Base-by-base conservation (phyloP, 2,797 vertebrate species). In the Austrolebias charrua region DNA sequence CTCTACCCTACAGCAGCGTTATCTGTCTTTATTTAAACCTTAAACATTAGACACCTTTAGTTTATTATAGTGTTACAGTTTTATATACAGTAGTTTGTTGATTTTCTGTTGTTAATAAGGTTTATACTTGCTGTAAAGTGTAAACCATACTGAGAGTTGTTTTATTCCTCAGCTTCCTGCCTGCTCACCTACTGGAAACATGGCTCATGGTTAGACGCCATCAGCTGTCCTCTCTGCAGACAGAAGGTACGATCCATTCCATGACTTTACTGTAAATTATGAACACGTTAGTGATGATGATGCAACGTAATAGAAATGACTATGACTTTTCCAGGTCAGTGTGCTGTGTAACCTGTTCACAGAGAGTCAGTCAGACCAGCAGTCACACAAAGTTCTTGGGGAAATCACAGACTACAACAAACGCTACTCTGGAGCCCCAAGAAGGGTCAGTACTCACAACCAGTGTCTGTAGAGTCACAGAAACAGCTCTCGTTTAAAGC, bases 191-290 rank as follows among this genome's bases (percentile, higher is more conserved):
- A 90, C 73, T 95, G 94, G 94, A 95, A 92, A 74, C 93, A 95
- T 0, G 91, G 92, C 16, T 86, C 92, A 24, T 94, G 92, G 91
- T 75, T 94, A 70, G 91, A 92, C 7, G 93, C 94, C 3, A 89
- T 95, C 86, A 94, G 76, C 79, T 95, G 94, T 66, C 94, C 95
- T 60, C 91, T 95, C 66, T 95, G 94, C 81, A 93, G 94, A 83
- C 93, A 95, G 80, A 94, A 95, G 92, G 95, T 95, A 86, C 2
- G 2, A 16, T 28, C 29, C 58, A 52, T 1, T 6, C 11, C 12
- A 42, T 18, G 29, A 10, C 33, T 50, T 52, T 24, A 29, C 3
- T 44, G 46, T 47, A 31, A 19, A 55, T 20, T 35, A 12, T 20
- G 46, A 61, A 46, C n/a, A 35, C 1, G 2, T 16, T 11, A 40